These are phyloP conservation scores for Hippocampus zosterae DNA, from an alignment of 2,113 vertebrate species.

Conservation along the genomic window DNA sequence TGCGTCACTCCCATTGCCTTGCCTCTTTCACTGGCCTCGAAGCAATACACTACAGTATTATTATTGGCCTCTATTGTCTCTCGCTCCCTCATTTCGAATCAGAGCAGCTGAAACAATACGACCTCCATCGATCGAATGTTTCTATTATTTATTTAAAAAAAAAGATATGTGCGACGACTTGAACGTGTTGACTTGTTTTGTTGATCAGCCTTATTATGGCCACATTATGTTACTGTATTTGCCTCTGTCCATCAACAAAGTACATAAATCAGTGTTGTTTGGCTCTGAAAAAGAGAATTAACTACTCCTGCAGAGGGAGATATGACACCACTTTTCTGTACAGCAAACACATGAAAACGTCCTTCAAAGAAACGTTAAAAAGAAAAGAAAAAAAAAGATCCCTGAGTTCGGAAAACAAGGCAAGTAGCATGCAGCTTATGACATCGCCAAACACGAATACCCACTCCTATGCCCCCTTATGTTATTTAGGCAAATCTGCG, in stretches of 20 bases:
- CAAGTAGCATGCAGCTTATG: too few species aligned
- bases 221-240: not conserved
- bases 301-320: constrained; percentile 46
- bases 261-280: not conserved
- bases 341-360: not conserved
- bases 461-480: not conserved
- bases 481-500: not conserved
- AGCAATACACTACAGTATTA: constrained; percentile 36
- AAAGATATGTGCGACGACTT: not conserved
- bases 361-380: not conserved
- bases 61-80: constrained; percentile 49
- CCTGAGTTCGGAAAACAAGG: not conserved
- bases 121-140: constrained; percentile 12
- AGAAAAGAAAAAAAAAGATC: not conserved
- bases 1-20: constrained; percentile 29
- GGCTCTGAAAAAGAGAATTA: constrained; percentile 2
- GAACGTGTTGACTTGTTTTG: not conserved
- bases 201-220: not conserved
- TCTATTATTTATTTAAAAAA: not conserved
- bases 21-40: constrained; percentile 51
- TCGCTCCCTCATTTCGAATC: not conserved
- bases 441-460: not conserved
- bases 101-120: constrained; percentile 58
- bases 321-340: constrained; percentile 7
- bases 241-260: constrained; percentile 4